A percentile compares a stretch with the other conserved stretches of the same genome.
Conservation (phyloP, 1,140 invertebrate species). For the Anagrus nilaparvatae region DNA sequence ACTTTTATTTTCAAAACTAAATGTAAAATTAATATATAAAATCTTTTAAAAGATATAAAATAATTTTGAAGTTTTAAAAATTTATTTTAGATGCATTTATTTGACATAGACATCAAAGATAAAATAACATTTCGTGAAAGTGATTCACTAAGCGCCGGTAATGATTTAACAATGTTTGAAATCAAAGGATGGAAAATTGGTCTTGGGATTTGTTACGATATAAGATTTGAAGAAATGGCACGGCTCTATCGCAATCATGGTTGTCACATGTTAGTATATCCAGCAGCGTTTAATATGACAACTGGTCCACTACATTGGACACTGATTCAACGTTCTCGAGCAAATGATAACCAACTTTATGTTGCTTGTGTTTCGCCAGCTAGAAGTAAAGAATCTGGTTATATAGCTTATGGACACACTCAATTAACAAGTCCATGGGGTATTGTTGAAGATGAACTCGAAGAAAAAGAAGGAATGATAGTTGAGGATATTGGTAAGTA, state of each 20-base stretch:
- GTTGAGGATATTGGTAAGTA: conserved; percentile 61
- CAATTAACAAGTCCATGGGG: conserved; percentile 83
- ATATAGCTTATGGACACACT: conserved; percentile 85
- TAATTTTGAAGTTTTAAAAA: too few species aligned
- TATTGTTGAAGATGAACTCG: conserved; percentile 58
- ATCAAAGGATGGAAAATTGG: conserved; percentile 71
- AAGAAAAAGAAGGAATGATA: conserved; percentile 60
- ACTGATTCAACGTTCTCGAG: conserved; percentile 65
- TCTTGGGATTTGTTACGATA: conserved; percentile 89
- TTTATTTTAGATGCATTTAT: conserved; percentile 91
- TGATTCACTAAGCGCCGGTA: conserved; percentile 67
- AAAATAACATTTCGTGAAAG: conserved; percentile 92
- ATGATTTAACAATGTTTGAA: conserved; percentile 64
- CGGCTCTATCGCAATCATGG: conserved; percentile 68
- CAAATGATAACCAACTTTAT: conserved; percentile 80
- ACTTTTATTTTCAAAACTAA: too few species aligned
- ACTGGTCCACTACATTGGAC: conserved; percentile 92
- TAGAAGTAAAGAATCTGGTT: conserved; percentile 56
- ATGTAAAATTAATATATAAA: too few species aligned
- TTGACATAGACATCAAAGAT: conserved; percentile 89
- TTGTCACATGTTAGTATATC: conserved; percentile 78
- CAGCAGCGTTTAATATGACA: conserved; percentile 93
- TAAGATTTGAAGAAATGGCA: conserved; percentile 84
- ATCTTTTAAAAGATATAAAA: too few species aligned
- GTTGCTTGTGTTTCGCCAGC: conserved; percentile 70